Percentiles rank a stretch among this genome's conserved stretches.
These are phyloP conservation scores for Neodiprion fabricii DNA, from an alignment of 1,140 invertebrate genomes.

Conservation along the genomic window DNA sequence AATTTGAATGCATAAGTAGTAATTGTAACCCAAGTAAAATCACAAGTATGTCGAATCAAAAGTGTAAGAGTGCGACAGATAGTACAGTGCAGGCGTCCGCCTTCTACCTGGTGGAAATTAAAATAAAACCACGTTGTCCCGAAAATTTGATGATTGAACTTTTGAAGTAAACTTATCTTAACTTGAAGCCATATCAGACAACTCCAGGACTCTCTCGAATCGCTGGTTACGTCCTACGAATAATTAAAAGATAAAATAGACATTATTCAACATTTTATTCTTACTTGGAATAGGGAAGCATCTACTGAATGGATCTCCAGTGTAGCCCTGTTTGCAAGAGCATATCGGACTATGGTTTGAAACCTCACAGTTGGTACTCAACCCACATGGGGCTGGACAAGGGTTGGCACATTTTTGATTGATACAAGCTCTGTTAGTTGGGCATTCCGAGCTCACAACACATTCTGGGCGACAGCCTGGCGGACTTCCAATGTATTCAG, in stretches of 20 bases:
- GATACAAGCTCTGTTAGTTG: constrained; percentile 68
- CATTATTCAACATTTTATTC: constrained; percentile 22
- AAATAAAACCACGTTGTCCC: too few relatives aligned
- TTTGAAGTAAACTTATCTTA: background rate
- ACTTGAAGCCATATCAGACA: constrained; percentile 28
- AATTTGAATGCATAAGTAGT: too few relatives aligned
- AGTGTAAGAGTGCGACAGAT: too few relatives aligned
- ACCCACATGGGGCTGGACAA: constrained; percentile 71
- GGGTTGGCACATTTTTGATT: constrained; percentile 72
- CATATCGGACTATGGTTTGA: constrained; percentile 77
- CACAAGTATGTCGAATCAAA: too few relatives aligned
- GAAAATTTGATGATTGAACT: background rate
- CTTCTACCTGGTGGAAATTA: too few relatives aligned
- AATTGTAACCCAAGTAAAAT: too few relatives aligned
- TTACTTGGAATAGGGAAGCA: constrained; percentile 60
- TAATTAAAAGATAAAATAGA: constrained; percentile 14
- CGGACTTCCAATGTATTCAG: constrained; percentile 68
- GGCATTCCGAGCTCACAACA: constrained; percentile 70
- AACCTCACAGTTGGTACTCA: constrained; percentile 70
- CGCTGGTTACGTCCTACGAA: background rate
- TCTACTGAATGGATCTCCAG: constrained; percentile 78
- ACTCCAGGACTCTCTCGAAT: constrained; percentile 33
- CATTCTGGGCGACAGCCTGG: constrained; percentile 72
- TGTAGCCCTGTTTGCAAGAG: constrained; percentile 70
- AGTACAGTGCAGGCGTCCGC: too few relatives aligned